Base-by-base conservation (phyloP, 2,113 vertebrate species). In the Chaetodon auriga region DNA sequence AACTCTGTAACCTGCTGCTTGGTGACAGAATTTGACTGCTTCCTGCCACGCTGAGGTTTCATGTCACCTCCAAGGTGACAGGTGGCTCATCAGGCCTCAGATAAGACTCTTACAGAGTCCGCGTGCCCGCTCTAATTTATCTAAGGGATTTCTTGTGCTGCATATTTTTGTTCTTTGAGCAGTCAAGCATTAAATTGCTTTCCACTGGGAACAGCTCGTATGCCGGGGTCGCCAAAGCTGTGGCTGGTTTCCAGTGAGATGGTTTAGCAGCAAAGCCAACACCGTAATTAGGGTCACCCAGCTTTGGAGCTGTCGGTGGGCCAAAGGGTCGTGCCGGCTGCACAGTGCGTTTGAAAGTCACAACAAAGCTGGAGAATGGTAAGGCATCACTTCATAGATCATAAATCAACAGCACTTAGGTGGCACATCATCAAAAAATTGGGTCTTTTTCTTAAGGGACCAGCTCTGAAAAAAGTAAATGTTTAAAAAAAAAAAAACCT, bases 151-250 rank as follows among this genome's bases (percentile, higher is more conserved):
- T 95, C 93, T 95, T 92, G 87, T 82, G 91, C 94, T 96, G 96
- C 94, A 93, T 95, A 95, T 92, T 93, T 95, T 92, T 94, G 82
- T 93, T 95, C 92, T 92, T 49, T 90, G 94, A 88, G 95, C 93
- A 90, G 81, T 81, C 90, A 90, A 95, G 95, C 95, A 90, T 96
- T 97, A 96, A 97, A 97, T 97, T 97, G 93, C 92, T 95, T 97
- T 97, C 95, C 93, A 91, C 82, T 85, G 95, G 95, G 95, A 96
- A 81, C 90, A 92, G 94, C 94, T 96, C 78, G 87, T 88, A 90
- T 89, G 93, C 92, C 83, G 87, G 93, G 94, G 89, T 96, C 82
- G 1, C 92, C 91, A 93, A 87, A 94, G 91, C 87, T 81, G 84
- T 87, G 89, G 87, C 85, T 65, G 85, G 82, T 85, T 94, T 88